Evolutionary conservation across 2,113 vertebrate genomes (phyloP), one percentile per base, ranked within the genome.

Genomic region (Ariopsis seemanni): DNA sequence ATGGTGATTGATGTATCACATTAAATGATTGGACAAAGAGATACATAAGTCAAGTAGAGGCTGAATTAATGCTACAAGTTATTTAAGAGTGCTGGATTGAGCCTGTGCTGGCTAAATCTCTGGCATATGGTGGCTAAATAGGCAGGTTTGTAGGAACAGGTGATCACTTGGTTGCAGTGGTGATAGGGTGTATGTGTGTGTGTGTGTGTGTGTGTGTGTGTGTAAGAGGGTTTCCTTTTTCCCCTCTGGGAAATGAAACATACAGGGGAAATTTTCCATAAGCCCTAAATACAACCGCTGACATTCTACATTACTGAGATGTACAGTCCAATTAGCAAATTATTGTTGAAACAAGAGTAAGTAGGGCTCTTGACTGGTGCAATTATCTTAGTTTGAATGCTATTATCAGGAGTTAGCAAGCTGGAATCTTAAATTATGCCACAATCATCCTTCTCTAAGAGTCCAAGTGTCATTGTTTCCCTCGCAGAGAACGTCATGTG

Each of bases 91-190:
- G 30, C 30, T 72, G 34, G 69, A 72, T 72, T 72, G 15, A 71
- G 85, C 91, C 91, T 94, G 85, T 78, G 91, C 87, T 30, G 30
- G 92, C 93, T 94, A 91, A 93, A 91, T 93, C 92, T 94, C 82
- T 83, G 94, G 86, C 96, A 96, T 97, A 97, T 94, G 95, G 94
- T 92, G 94, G 92, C 90, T 91, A 95, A 96, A 96, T 94, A 93
- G 95, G 93, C 91, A 95, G 95, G 93, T 95, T 93, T 93, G 90
- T 86, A 71, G 92, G 89, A 96, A 94, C 95, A 97, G 95, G 69
- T 42, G 69, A 15, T 18, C 30, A 48, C 34, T 72, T 72, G 30
- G 34, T 72, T 34, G 30, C 12, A 7, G 34, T 72, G 30, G 34
- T 72, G 30, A 42, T 42, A 42, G 95, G 84, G 91, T 93, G 89